These are phyloP conservation scores for Sardinella longiceps DNA, from an alignment of 2,797 vertebrate genomes.

Conservation along the genomic window DNA sequence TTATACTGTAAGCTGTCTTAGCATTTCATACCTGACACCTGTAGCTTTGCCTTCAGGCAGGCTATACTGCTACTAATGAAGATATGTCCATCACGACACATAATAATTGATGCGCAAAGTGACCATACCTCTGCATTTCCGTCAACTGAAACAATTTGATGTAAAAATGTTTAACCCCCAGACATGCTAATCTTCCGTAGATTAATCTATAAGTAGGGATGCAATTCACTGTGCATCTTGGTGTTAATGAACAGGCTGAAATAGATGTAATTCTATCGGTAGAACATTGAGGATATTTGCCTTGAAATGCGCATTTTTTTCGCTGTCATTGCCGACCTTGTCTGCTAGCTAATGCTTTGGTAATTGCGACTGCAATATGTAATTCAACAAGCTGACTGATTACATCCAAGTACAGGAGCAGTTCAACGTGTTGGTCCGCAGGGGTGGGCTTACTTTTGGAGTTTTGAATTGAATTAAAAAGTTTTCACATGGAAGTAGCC, in stretches of 20 bases:
- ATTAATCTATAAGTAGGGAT: not conserved
- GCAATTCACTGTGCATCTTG: too few species aligned
- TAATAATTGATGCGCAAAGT: not conserved
- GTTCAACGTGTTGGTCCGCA: not conserved
- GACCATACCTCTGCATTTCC: not conserved
- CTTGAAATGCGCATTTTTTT: not conserved
- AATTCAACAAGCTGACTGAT: not conserved
- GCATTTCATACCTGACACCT: not conserved
- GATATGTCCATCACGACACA: not conserved
- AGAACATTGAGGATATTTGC: not conserved
- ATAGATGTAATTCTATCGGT: not conserved
- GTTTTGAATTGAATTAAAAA: not conserved
- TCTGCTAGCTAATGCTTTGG: not conserved
- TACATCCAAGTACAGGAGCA: not conserved
- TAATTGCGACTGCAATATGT: constrained; percentile 4
- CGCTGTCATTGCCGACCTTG: not conserved
- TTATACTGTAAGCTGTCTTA: not conserved
- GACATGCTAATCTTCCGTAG: not conserved
- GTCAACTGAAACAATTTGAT: not conserved
- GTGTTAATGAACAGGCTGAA: not conserved
- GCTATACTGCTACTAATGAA: not conserved
- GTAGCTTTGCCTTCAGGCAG: not conserved
- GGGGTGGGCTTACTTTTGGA: not conserved
- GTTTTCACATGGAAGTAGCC: not conserved
- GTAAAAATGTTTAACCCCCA: not conserved